Conservation (phyloP, 2,113 vertebrate species). For the Oreotrochilus melanogaster region DNA sequence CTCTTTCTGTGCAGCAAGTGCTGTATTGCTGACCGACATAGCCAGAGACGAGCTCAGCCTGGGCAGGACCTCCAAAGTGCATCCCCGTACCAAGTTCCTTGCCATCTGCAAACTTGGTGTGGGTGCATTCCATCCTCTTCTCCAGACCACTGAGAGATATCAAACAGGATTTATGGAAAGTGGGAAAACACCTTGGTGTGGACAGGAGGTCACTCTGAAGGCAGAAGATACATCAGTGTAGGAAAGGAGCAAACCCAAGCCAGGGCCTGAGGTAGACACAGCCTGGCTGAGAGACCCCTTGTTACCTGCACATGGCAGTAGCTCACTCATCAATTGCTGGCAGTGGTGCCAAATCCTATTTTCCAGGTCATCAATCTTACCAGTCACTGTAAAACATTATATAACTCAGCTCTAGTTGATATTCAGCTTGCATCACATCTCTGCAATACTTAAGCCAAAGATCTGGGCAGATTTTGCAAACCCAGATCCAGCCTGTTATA, state of each 20-base stretch:
- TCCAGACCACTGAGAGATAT: neutral
- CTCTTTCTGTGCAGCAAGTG: neutral
- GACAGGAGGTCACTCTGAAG: neutral
- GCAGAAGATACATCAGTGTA: neutral
- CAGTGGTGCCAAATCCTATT: slow-evolving; percentile 44
- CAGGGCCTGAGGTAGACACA: neutral
- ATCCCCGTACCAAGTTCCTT: neutral
- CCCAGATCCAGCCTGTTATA: neutral
- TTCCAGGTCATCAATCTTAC: slow-evolving; percentile 71
- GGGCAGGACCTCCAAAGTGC: fast-evolving
- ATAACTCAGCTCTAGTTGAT: slow-evolving; percentile 44
- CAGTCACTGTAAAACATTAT: slow-evolving; percentile 25
- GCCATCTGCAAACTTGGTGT: neutral
- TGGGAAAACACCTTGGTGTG: neutral
- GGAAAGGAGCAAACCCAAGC: neutral
- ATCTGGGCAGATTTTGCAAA: slow-evolving; percentile 24
- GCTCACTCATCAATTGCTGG: neutral
- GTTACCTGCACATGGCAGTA: neutral
- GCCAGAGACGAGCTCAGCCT: neutral
- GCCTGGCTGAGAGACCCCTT: neutral
- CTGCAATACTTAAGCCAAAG: slow-evolving; percentile 21
- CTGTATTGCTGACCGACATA: neutral
- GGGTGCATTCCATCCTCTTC: neutral
- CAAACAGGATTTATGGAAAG: neutral
- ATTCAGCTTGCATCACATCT: slow-evolving; percentile 15